Percentiles rank a stretch among this genome's conserved stretches.
Evolutionary conservation across 2,888 invertebrate genomes (phyloP).

Genomic region (Drosophila borealis): DNA sequence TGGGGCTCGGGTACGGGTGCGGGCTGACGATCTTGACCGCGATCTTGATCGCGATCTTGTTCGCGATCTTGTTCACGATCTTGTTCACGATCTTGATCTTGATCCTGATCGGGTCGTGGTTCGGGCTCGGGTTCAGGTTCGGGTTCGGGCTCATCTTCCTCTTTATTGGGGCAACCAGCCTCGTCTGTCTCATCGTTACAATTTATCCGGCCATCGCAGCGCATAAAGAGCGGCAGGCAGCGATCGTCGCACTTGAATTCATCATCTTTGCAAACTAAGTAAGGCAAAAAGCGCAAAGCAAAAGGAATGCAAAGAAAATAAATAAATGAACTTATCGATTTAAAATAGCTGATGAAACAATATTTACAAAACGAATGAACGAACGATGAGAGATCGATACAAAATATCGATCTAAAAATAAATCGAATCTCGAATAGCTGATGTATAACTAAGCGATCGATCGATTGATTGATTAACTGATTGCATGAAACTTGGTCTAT

Average conservation of each 20-base stretch:
- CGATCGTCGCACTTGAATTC: constrained; percentile 88
- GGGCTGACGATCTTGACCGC: background rate
- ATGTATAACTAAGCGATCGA: constrained; percentile 1
- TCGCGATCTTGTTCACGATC: background rate
- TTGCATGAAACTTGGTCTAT: constrained; percentile 2
- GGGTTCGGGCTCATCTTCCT: constrained; percentile 82
- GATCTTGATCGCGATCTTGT: background rate
- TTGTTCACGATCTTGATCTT: background rate
- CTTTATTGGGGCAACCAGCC: constrained; percentile 85
- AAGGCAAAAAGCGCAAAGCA: constrained; percentile 25
- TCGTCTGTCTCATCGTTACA: constrained; percentile 90
- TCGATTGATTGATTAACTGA: background rate
- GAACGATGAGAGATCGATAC: background rate
- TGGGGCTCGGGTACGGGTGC: background rate
- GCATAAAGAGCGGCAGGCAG: constrained; percentile 86
- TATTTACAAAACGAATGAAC: constrained; percentile 3
- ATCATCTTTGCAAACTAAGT: constrained; percentile 80
- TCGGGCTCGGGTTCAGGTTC: constrained; percentile 66
- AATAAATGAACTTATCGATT: constrained; percentile 12
- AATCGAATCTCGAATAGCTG: constrained; percentile 16
- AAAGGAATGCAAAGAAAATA: constrained; percentile 39
- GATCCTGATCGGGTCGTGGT: background rate
- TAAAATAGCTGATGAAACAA: constrained; percentile 28
- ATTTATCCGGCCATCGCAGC: constrained; percentile 87
- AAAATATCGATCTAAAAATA: background rate